These are phyloP conservation scores for Donacobius atricapilla DNA, from an alignment of 2,113 vertebrate genomes.

Conservation along the genomic window DNA sequence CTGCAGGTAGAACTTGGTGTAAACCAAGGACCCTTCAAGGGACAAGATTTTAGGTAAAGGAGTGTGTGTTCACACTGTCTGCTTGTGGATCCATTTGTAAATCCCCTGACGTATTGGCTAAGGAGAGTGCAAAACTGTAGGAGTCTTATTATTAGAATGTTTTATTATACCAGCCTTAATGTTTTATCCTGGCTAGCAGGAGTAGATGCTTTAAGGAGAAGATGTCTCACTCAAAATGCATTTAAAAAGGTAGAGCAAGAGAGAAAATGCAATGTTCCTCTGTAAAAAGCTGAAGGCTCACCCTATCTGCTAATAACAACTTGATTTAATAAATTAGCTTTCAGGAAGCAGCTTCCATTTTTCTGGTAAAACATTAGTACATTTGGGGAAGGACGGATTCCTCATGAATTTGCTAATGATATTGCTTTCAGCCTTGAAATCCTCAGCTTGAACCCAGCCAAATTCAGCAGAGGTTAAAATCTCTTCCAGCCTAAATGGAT, in stretches of 20 bases:
- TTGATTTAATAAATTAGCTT: slow-evolving; percentile 34
- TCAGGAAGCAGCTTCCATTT: slow-evolving; percentile 24
- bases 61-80: background rate
- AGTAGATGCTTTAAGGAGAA: background rate
- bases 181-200: background rate
- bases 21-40: background rate
- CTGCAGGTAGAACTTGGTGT: background rate
- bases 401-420: slow-evolving; percentile 37
- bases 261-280: background rate
- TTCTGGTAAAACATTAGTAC: slow-evolving; percentile 28
- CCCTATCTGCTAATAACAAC: background rate
- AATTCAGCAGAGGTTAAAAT: slow-evolving; percentile 8
- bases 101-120: background rate
- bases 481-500: background rate
- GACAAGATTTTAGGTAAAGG: background rate
- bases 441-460: background rate
- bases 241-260: background rate
- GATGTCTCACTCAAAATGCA: background rate
- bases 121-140: background rate
- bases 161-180: background rate
- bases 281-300: background rate
- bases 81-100: background rate
- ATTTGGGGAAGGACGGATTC: background rate
- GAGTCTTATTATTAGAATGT: background rate
- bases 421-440: slow-evolving; percentile 16